Conservation (phyloP, 2,113 vertebrate genomes). For the Aegithalos caudatus region DNA sequence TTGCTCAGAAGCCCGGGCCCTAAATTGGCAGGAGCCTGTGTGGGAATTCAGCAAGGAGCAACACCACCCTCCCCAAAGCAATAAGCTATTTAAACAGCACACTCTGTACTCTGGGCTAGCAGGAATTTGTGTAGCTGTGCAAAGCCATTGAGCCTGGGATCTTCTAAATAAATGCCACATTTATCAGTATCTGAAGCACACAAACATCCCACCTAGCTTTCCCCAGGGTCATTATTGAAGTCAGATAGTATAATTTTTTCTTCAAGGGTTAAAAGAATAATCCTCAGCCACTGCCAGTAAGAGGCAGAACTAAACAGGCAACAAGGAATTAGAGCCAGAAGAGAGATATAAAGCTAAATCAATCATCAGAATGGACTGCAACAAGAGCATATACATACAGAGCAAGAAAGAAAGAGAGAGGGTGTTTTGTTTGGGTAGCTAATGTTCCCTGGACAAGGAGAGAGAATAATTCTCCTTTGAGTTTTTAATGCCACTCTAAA, state of each 20-base stretch:
- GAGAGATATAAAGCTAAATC: conserved; percentile 4
- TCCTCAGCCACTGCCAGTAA: not conserved
- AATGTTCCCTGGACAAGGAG: conserved; percentile 18
- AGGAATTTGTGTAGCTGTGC: not conserved
- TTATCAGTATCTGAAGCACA: not conserved
- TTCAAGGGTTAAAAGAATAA: conserved; percentile 45
- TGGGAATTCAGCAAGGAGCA: not conserved
- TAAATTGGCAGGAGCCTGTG: conserved; percentile 4
- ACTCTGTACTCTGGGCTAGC: not conserved
- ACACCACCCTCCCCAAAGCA: not conserved
- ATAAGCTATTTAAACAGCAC: conserved; percentile 17
- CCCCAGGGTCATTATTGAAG: not conserved
- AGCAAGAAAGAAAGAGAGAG: not conserved
- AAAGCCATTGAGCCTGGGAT: not conserved
- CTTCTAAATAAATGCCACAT: conserved; percentile 2
- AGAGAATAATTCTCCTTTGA: conserved; percentile 3
- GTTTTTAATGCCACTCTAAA: conserved; percentile 59
- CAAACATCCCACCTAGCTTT: not conserved
- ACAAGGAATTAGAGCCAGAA: conserved; percentile 1
- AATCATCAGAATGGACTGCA: not conserved
- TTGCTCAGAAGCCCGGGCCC: not conserved
- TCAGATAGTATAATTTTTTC: not conserved
- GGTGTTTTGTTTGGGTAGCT: conserved; percentile 47
- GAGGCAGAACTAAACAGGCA: conserved; percentile 2
- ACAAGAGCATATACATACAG: not conserved